A percentile compares a stretch with the other conserved stretches of the same genome.
phyloP scores from a whole-genome alignment of 2,888 invertebrate species.

The Piscicola geometra region DNA sequence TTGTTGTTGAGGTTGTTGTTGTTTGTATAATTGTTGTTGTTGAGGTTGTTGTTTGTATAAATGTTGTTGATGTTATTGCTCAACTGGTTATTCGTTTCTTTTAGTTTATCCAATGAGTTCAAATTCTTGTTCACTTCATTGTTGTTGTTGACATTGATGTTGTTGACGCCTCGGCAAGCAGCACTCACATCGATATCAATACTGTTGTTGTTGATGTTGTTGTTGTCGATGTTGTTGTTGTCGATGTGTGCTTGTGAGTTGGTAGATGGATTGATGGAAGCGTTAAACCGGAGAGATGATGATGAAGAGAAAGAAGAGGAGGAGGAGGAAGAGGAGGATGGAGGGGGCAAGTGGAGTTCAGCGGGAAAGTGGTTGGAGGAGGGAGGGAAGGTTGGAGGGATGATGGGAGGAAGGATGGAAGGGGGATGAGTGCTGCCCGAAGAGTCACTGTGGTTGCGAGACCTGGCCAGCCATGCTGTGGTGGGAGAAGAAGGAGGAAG shows the following conservation, averaged over 20 bases:
- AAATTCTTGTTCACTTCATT: neutral
- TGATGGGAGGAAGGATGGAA: too few species aligned
- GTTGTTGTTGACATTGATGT: neutral
- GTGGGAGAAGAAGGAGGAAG: neutral
- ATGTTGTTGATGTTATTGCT: conserved; percentile 16
- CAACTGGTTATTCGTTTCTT: neutral
- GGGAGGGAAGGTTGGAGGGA: too few species aligned
- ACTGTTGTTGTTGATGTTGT: neutral
- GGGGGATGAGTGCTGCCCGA: too few species aligned
- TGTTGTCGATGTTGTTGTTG: neutral
- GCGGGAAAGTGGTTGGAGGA: neutral
- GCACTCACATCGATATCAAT: neutral
- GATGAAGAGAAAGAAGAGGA: conserved; percentile 11
- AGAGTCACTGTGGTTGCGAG: neutral
- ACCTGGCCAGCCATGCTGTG: neutral
- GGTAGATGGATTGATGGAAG: neutral
- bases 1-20: neutral
- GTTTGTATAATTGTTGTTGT: neutral
- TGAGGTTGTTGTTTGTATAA: neutral
- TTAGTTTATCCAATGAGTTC: conserved; percentile 13
- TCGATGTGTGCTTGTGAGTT: neutral
- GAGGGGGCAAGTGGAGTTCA: neutral
- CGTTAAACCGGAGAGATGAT: conserved; percentile 7
- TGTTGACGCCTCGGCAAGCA: neutral
- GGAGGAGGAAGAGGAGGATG: conserved; percentile 8